Base-by-base conservation (phyloP, 92 coral and sea anemone species). In the Plumapathes pennacea region DNA sequence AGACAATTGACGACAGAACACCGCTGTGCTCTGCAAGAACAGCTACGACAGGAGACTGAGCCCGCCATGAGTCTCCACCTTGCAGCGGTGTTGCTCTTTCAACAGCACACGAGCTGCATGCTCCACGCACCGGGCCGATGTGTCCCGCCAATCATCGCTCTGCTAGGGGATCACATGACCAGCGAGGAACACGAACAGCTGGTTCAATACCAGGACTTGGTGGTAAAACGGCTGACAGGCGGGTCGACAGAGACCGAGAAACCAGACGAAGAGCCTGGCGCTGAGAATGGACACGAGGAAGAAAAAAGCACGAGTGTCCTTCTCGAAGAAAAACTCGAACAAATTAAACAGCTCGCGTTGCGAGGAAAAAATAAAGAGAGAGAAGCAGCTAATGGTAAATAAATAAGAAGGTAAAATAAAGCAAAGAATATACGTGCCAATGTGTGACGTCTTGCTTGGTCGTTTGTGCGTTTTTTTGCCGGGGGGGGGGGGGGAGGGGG, bases 41-140 rank as follows among this genome's bases (percentile, higher is more conserved):
- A 91, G 52, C 67, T 92, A 17, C 88, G 98, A 34, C 98, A 89
- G 23, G 98, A 92, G 67, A 67, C 32, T 33, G 89, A 88, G 64
- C 96, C 98, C 25, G 98, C 98, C 40, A 92, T 88, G 98, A 77
- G 94, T 50, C 84, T 92, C 31, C 98, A 92, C 63, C 55, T 92
- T 24, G 81, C 94, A 61, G 85, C 89, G 55, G 95, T 76, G 49
- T 58, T 92, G 53, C 63, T 92, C 15, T 92, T 88, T 64, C 96
- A 92, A 36, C 98, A 84, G 43, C 76, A 83, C 81, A 81, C 96
- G 38, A 63, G 81, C 60, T 79, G 94, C 63, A 80, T 90, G 76
- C 34, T 92, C 40, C 98, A 92, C 58, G 96, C 96, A 12, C 98
- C 98, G 1, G 98, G 98, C 23, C 90, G 96, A 29, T 92, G 98